A percentile compares a stretch with the other conserved stretches of the same genome.
phyloP scores from a whole-genome alignment of 2,888 invertebrate genomes.

The Yponomeuta sedellus region DNA sequence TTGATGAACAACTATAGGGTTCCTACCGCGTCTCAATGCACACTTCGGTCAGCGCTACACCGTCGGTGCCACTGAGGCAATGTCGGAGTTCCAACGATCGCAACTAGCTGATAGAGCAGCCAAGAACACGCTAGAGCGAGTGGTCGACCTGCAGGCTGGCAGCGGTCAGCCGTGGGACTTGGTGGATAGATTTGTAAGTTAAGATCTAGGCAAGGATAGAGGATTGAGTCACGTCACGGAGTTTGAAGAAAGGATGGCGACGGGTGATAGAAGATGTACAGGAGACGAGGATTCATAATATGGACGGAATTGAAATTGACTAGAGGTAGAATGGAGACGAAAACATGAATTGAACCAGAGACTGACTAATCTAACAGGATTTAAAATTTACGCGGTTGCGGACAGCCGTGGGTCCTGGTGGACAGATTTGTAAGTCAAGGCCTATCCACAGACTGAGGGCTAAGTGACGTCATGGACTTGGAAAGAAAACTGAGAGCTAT shows the following conservation, averaged over 20 bases:
- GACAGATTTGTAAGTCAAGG: too few relatives aligned
- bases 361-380: too few relatives aligned
- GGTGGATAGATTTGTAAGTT: constrained; percentile 78
- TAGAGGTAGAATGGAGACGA: too few relatives aligned
- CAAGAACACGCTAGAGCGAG: constrained; percentile 74
- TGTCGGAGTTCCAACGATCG: constrained; percentile 82
- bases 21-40: constrained; percentile 80
- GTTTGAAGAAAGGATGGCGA: constrained; percentile 5
- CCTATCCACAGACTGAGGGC: too few relatives aligned
- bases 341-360: too few relatives aligned
- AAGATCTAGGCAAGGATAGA: background rate
- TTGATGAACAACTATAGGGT: constrained; percentile 58
- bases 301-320: background rate
- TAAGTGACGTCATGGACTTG: background rate
- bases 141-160: constrained; percentile 78
- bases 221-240: background rate
- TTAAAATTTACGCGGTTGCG: too few relatives aligned
- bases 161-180: constrained; percentile 78
- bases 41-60: constrained; percentile 83
- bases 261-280: constrained; percentile 21
- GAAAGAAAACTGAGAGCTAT: background rate
- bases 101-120: constrained; percentile 77
- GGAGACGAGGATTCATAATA: constrained; percentile 14
- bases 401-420: too few relatives aligned
- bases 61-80: constrained; percentile 82